Evolutionary conservation across 2,888 invertebrate species (phyloP).

Genomic region (Lacanobia oleracea): DNA sequence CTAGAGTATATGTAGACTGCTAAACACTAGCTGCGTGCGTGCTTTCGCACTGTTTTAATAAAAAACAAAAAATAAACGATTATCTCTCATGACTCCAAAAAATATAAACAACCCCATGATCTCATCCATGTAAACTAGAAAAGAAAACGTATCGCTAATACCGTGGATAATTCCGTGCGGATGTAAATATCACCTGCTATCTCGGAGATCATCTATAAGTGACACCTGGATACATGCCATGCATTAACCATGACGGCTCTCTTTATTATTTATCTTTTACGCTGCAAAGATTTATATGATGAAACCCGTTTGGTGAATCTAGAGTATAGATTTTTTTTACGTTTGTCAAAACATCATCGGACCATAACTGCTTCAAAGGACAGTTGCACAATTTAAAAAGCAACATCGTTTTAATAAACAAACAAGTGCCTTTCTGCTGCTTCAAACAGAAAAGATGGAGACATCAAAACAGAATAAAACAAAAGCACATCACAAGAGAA

Average conservation of each 20-base stretch:
- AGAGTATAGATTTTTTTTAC: constrained; percentile 3
- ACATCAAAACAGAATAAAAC: constrained; percentile 22
- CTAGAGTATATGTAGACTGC: background rate
- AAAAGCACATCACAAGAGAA: constrained; percentile 20
- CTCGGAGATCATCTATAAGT: constrained; percentile 22
- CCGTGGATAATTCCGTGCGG: constrained; percentile 20
- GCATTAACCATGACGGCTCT: constrained; percentile 25
- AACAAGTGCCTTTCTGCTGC: background rate
- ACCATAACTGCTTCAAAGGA: constrained; percentile 10
- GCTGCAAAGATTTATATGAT: background rate
- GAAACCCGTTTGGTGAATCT: constrained; percentile 12
- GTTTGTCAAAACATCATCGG: background rate
- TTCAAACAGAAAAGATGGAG: constrained; percentile 4
- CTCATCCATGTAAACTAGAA: constrained; percentile 7
- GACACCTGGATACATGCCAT: constrained; percentile 22
- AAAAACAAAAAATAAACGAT: too few relatives aligned
- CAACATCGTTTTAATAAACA: background rate
- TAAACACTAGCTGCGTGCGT: too few relatives aligned
- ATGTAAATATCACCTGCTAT: constrained; percentile 33
- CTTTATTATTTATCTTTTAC: constrained; percentile 20
- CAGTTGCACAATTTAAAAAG: constrained; percentile 3
- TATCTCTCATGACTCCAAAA: background rate
- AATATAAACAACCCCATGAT: background rate
- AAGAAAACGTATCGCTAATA: constrained; percentile 17
- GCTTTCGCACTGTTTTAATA: too few relatives aligned